Evolutionary conservation across 35 echinoderm and acorn worm genomes (phyloP).

Genomic region (Anneissia japonica): DNA sequence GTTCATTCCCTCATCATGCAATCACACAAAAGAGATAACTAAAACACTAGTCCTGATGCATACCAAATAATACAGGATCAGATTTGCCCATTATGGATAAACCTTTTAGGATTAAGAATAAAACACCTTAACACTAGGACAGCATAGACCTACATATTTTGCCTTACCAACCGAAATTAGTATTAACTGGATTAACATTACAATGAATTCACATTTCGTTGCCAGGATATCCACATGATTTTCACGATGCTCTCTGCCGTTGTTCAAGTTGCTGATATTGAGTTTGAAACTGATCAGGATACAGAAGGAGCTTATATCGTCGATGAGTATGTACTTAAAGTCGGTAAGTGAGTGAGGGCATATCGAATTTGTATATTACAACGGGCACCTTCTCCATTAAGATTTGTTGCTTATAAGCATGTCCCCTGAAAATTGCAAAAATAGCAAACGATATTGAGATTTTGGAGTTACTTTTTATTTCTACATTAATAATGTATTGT

Average conservation of each 20-base stretch:
- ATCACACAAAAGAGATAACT: no score
- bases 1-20: no score
- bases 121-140: no score
- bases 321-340: conserved; percentile 91
- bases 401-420: neutral
- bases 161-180: no score
- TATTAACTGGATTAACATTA: no score
- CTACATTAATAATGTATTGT: no score
- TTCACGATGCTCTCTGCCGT: conserved; percentile 77
- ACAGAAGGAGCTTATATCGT: conserved; percentile 77
- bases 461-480: neutral
- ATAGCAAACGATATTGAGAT: neutral
- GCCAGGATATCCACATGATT: conserved; percentile 84
- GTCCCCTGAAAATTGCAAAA: neutral
- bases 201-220: conserved; percentile 3
- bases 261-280: conserved; percentile 66
- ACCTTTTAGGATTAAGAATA: no score
- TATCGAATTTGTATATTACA: neutral
- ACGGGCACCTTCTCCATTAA: neutral
- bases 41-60: no score
- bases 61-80: no score
- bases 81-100: no score
- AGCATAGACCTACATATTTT: no score
- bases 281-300: conserved; percentile 76
- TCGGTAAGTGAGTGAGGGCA: conserved; percentile 68